Evolutionary conservation across 2,888 invertebrate species (phyloP).

Genomic region (Nemapogon koenigi): DNA sequence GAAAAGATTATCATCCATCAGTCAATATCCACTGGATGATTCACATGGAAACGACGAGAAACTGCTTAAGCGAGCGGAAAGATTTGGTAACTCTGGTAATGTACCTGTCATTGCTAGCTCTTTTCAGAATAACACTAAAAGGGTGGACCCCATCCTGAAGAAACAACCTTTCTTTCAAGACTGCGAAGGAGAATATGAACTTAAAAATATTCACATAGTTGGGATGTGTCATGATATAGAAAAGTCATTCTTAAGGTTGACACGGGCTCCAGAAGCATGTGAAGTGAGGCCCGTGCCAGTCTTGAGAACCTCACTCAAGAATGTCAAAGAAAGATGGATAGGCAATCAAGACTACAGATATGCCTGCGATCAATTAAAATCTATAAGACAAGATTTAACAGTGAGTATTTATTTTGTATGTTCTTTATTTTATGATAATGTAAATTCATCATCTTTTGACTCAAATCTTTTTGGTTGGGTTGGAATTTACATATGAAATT

Average conservation of each 20-base stretch:
- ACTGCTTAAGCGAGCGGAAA: constrained; percentile 87
- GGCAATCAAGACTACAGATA: constrained; percentile 93
- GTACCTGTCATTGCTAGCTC: constrained; percentile 59
- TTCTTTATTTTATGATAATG: too few relatives aligned
- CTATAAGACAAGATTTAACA: constrained; percentile 97
- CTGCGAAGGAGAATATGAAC: constrained; percentile 77
- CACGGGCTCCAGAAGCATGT: constrained; percentile 91
- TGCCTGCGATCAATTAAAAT: constrained; percentile 98
- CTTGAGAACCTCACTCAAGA: constrained; percentile 81
- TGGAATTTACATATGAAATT: too few relatives aligned
- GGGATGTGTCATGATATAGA: constrained; percentile 95
- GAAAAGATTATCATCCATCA: constrained; percentile 62
- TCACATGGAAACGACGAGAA: constrained; percentile 79
- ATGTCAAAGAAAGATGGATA: constrained; percentile 92
- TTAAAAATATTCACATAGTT: constrained; percentile 87
- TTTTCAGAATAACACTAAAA: constrained; percentile 35
- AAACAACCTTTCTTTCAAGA: constrained; percentile 64
- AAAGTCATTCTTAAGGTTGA: constrained; percentile 94
- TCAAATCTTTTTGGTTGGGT: too few relatives aligned
- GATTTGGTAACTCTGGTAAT: constrained; percentile 69
- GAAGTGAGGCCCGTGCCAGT: constrained; percentile 92
- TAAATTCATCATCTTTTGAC: too few relatives aligned
- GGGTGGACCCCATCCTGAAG: constrained; percentile 32
- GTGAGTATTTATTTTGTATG: constrained; percentile 63
- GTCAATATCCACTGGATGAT: constrained; percentile 70